phyloP scores from a whole-genome alignment of 2,113 vertebrate species.

The Salvelinus sp. region DNA sequence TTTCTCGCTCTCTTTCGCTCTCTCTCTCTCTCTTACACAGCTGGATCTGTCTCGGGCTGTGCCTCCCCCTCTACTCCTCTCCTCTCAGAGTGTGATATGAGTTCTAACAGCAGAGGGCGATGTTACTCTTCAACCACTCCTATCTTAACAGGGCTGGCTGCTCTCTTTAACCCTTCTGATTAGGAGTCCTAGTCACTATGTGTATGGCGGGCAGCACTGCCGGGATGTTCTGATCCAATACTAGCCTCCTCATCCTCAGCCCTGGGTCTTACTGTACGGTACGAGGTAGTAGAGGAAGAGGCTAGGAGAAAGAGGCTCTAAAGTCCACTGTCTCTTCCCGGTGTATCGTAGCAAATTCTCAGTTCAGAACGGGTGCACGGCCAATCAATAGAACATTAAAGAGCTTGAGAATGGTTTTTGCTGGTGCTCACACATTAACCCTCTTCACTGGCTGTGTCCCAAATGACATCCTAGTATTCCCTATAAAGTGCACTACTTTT shows the following conservation, averaged over 20 bases:
- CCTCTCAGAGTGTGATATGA: slow-evolving; percentile 21
- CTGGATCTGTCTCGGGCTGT: slow-evolving; percentile 2
- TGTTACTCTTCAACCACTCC: slow-evolving; percentile 36
- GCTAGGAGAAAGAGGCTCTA: not conserved
- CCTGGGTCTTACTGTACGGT: too few species aligned
- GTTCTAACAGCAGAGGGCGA: slow-evolving; percentile 56
- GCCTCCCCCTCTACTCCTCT: not conserved
- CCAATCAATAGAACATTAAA: slow-evolving; percentile 79
- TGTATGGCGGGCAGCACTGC: not conserved
- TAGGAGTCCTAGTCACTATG: not conserved
- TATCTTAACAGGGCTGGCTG: not conserved
- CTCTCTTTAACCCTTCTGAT: not conserved
- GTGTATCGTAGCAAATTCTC: slow-evolving; percentile 31
- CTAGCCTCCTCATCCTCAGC: too few species aligned
- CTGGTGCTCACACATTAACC: slow-evolving; percentile 68
- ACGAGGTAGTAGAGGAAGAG: not conserved
- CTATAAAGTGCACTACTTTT: too few species aligned
- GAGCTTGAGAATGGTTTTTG: slow-evolving; percentile 69
- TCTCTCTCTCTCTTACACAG: slow-evolving; percentile 12
- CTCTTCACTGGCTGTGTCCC: slow-evolving; percentile 37
- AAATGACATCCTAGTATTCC: slow-evolving; percentile 8
- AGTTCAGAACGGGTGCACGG: slow-evolving; percentile 31
- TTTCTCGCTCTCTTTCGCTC: too few species aligned
- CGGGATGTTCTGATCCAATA: too few species aligned
- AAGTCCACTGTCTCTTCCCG: not conserved